Evolutionary conservation across 1,140 invertebrate species (phyloP), one percentile per base, ranked within the genome.

Genomic region (Lasaia peninsularis): DNA sequence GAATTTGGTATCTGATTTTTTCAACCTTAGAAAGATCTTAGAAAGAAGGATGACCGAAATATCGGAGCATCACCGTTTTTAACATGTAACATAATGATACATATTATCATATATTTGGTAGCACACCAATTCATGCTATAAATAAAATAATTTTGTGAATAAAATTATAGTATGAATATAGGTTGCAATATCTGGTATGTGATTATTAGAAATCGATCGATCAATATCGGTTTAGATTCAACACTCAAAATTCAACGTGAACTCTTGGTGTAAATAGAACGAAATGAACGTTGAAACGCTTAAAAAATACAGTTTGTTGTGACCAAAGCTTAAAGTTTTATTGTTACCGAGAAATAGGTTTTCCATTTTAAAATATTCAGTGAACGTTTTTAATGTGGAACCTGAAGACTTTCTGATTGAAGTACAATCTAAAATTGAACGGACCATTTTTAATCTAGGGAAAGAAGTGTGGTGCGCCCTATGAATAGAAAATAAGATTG

Each of bases 251-350:
- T 11, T 32, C 8, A 7, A 3, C 24, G 18, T 31, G 10, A 48
- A 32, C 21, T 35, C 10, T 57, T 21, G 9, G 11, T 33, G 11
- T 5, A 35, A 56, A 56, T 56, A 48, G 59, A 50, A 50, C 53
- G 34, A 58, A 58, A 63, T 63, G 61, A 63, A 56, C 61, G 61
- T 62, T 62, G 51, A 62, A 62, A 56, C 55, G 35, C 53, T 62
- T 62, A 57, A 58, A 56, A 62, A 62, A 56, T 58, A 52, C 61
- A 53, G 61, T 63, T 62, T 57, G 60, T 53, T 53, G 55, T 40
- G 51, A 57, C 56, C 60, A 53, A 31, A 51, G 60, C 24, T 52
- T 52, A 32, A 52, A 52, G 28, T 32, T 52, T 52, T 52, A 35
- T 52, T 44, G 40, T 44, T 44, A 44, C 40, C 18, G 40, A 44